Percentiles rank a stretch among this genome's conserved stretches.
These are phyloP conservation scores for Syndactyla subalaris DNA, from an alignment of 2,797 vertebrate species.

Conservation along the genomic window DNA sequence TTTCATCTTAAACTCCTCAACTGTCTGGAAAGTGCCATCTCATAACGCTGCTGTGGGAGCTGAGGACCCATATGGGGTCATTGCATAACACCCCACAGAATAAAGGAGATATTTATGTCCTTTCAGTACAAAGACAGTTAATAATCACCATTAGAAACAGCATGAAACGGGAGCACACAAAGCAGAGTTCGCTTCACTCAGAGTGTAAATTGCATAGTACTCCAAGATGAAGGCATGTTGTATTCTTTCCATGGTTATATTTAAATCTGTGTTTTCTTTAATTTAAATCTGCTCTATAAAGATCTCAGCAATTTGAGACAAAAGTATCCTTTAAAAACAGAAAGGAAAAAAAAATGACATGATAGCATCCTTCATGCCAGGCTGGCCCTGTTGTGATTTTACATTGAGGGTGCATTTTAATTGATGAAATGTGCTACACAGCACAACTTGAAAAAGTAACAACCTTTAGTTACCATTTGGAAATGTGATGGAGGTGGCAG, in stretches of 20 bases:
- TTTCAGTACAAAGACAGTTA: conserved; percentile 43
- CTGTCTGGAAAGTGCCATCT: not conserved
- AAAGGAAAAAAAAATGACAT: conserved; percentile 24
- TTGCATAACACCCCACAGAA: not conserved
- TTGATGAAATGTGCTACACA: conserved; percentile 79
- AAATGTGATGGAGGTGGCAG: conserved; percentile 79
- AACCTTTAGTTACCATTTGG: conserved; percentile 80
- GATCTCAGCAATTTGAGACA: conserved; percentile 59
- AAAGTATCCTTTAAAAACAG: conserved; percentile 70
- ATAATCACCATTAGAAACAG: conserved; percentile 48
- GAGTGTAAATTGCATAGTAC: conserved; percentile 41
- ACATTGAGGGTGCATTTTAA: conserved; percentile 78
- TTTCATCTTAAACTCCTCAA: not conserved
- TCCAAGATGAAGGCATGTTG: not conserved
- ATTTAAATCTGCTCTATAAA: conserved; percentile 61
- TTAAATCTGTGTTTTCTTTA: conserved; percentile 62
- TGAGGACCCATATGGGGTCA: not conserved
- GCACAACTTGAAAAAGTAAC: conserved; percentile 77
- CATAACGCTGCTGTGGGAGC: not conserved
- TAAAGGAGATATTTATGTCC: conserved; percentile 44
- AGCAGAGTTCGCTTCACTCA: conserved; percentile 24
- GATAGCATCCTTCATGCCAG: conserved; percentile 74
- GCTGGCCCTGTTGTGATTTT: conserved; percentile 79
- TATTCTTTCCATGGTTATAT: conserved; percentile 50
- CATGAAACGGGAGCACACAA: not conserved